These are phyloP conservation scores for Collichthys lucidus DNA, from an alignment of 2,113 vertebrate species.

Conservation along the genomic window DNA sequence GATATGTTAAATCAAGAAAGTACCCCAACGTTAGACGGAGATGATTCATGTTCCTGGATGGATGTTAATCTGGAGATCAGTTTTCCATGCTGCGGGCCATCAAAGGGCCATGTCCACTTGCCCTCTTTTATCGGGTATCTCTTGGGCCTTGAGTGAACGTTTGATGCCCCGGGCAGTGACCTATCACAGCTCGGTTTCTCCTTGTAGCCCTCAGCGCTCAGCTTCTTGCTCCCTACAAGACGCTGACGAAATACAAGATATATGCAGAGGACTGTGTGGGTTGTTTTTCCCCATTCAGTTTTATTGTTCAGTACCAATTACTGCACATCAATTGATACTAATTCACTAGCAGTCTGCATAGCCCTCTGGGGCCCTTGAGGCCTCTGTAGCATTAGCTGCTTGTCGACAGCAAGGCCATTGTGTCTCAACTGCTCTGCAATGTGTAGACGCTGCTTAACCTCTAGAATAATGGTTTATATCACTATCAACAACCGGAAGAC, in stretches of 20 bases:
- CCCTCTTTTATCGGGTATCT: background rate
- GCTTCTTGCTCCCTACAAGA: background rate
- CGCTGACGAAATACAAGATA: background rate
- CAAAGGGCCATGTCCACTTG: background rate
- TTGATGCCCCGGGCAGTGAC: conserved; percentile 7
- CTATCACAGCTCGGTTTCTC: background rate
- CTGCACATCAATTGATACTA: background rate
- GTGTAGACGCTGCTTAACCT: conserved; percentile 17
- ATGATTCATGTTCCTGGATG: background rate
- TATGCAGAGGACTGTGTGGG: background rate
- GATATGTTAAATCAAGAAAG: background rate
- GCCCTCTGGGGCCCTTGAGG: background rate
- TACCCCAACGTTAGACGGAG: too few species aligned
- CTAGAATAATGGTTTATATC: conserved; percentile 34
- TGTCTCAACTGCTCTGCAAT: background rate
- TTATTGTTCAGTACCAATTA: conserved; percentile 3
- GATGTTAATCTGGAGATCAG: background rate
- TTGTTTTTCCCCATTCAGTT: background rate
- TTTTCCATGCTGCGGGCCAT: background rate
- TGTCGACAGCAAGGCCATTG: background rate
- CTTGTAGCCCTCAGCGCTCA: background rate
- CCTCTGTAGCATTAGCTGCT: conserved; percentile 18
- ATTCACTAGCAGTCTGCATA: background rate
- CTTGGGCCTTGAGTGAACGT: background rate
- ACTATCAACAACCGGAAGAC: conserved; percentile 19